These are phyloP conservation scores for Pardosa pseudoannulata DNA, from an alignment of 2,888 invertebrate genomes.

Conservation along the genomic window DNA sequence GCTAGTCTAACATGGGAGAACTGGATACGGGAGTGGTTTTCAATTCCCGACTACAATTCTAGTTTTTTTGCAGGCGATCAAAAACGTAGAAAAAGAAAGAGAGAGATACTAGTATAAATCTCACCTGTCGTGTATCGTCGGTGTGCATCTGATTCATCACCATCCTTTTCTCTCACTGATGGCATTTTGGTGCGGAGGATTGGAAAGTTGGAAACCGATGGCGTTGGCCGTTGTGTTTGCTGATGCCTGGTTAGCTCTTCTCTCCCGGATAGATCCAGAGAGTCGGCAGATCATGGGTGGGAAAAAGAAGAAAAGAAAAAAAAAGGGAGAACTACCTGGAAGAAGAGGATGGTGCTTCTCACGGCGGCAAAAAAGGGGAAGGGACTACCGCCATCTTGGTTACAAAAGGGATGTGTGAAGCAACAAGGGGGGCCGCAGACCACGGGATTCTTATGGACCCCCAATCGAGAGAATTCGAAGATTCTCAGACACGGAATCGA, in stretches of 20 bases:
- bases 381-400: constrained; percentile 62
- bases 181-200: neutral
- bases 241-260: neutral
- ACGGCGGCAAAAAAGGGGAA: no score
- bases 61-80: no score
- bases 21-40: no score
- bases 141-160: no score
- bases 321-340: neutral
- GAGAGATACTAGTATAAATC: neutral
- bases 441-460: constrained; percentile 1
- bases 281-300: neutral
- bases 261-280: neutral
- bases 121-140: neutral
- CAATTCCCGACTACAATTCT: no score
- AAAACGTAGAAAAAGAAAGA: no score
- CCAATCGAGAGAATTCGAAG: neutral
- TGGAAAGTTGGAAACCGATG: neutral
- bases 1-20: no score
- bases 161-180: no score
- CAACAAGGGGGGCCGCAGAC: constrained; percentile 10
- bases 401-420: constrained; percentile 19
- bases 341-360: constrained; percentile 13
- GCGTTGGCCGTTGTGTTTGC: neutral
- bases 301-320: no score
- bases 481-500: constrained; percentile 1